Conservation (phyloP, 2,888 invertebrate species). For the Tetrapedia diversipes region DNA sequence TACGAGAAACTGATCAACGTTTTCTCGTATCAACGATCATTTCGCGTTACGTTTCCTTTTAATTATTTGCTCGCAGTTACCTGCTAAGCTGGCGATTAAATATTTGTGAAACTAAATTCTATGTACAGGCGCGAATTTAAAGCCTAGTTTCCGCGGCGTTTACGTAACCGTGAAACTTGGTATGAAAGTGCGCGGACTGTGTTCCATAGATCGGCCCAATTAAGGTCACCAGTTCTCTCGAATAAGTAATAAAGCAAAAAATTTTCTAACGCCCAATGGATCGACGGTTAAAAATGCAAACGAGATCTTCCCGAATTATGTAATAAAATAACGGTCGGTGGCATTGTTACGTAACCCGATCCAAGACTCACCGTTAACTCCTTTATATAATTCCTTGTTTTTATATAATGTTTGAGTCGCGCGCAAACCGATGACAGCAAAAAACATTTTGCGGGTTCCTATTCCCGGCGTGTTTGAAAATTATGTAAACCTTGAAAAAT, state of each 20-base stretch:
- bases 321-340: conserved; percentile 42
- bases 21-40: not conserved
- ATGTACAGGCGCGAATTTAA: conserved; percentile 4
- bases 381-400: conserved; percentile 57
- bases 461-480: conserved; percentile 32
- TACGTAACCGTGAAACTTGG: conserved; percentile 43
- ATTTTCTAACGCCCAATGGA: conserved; percentile 11
- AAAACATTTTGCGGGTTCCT: conserved; percentile 25
- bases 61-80: not conserved
- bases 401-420: conserved; percentile 52
- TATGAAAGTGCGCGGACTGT: conserved; percentile 24
- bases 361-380: conserved; percentile 50
- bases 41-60: not conserved
- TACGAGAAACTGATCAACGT: not conserved
- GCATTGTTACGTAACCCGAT: conserved; percentile 56
- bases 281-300: not conserved
- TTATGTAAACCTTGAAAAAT: conserved; percentile 29
- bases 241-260: not conserved
- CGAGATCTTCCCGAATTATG: conserved; percentile 45
- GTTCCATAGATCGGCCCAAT: conserved; percentile 18
- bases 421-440: conserved; percentile 26
- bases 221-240: conserved; percentile 32
- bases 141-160: conserved; percentile 16
- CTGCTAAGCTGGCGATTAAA: not conserved
- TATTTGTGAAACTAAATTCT: conserved; percentile 1